A percentile compares a stretch with the other conserved stretches of the same genome.
Conservation (phyloP, 2,888 invertebrate species). For the Choristoneura rosaceana region DNA sequence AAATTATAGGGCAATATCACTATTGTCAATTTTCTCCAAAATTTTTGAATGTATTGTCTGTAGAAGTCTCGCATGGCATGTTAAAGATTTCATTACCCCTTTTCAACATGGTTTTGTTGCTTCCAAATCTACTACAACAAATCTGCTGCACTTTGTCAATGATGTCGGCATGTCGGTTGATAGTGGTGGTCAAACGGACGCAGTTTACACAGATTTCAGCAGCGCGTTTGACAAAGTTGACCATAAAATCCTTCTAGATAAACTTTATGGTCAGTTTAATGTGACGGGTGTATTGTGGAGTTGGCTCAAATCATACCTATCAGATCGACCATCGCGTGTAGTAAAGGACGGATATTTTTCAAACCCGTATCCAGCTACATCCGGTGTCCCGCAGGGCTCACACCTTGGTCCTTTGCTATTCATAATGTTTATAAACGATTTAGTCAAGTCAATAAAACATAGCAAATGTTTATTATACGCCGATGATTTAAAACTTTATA, state of each 20-base stretch:
- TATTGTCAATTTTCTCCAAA: slow-evolving; percentile 12
- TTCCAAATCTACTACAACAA: background rate
- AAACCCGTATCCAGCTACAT: background rate
- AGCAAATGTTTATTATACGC: background rate
- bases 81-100: background rate
- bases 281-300: background rate
- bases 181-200: background rate
- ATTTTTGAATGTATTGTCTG: slow-evolving; percentile 12
- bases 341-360: slow-evolving; percentile 15
- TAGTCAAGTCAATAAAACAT: slow-evolving; percentile 7
- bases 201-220: too few relatives aligned
- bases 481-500: background rate
- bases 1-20: slow-evolving; percentile 14
- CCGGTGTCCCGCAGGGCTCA: slow-evolving; percentile 30
- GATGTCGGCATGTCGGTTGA: background rate
- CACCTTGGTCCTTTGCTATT: slow-evolving; percentile 27
- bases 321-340: background rate
- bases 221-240: background rate
- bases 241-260: background rate
- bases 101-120: background rate
- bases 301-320: slow-evolving; percentile 20
- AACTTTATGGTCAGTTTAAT: slow-evolving; percentile 14
- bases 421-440: slow-evolving; percentile 16
- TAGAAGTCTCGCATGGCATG: background rate
- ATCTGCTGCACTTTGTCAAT: background rate